A percentile compares a stretch with the other conserved stretches of the same genome.
Conservation (phyloP, 92 coral and sea anemone genomes). For the Bergia puertoricense region DNA sequence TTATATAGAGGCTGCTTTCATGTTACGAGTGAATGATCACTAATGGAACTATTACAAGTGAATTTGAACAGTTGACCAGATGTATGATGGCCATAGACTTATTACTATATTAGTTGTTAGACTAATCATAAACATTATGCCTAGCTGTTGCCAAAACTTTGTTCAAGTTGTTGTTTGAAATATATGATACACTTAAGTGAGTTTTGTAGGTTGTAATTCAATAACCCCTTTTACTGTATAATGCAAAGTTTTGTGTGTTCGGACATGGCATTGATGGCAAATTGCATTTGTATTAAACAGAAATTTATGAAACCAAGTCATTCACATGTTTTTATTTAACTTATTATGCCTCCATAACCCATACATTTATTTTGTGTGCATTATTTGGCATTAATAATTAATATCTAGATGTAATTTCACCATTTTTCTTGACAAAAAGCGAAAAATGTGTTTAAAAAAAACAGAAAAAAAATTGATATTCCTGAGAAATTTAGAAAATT, state of each 20-base stretch:
- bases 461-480: not conserved
- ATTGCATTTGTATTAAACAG: conserved; percentile 2
- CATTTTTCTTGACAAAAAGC: conserved; percentile 3
- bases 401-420: conserved; percentile 10
- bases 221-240: conserved; percentile 15
- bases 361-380: not conserved
- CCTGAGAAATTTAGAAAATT: conserved; percentile 5
- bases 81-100: not conserved
- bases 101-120: not conserved
- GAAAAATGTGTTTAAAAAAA: conserved; percentile 4
- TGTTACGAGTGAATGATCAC: not conserved
- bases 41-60: not conserved
- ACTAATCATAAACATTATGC: not conserved
- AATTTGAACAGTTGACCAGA: conserved; percentile 12
- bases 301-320: not conserved
- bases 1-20: conserved; percentile 36
- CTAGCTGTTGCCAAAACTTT: not conserved
- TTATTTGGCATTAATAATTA: not conserved
- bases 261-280: not conserved
- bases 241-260: conserved; percentile 10
- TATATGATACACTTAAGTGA: not conserved
- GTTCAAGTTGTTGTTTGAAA: conserved; percentile 23
- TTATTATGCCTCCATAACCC: conserved; percentile 12
- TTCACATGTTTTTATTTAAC: not conserved
- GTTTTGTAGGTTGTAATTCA: conserved; percentile 23